Evolutionary conservation across 2,888 invertebrate species (phyloP), one percentile per base, ranked within the genome.

Genomic region (Cerastis leucographa): DNA sequence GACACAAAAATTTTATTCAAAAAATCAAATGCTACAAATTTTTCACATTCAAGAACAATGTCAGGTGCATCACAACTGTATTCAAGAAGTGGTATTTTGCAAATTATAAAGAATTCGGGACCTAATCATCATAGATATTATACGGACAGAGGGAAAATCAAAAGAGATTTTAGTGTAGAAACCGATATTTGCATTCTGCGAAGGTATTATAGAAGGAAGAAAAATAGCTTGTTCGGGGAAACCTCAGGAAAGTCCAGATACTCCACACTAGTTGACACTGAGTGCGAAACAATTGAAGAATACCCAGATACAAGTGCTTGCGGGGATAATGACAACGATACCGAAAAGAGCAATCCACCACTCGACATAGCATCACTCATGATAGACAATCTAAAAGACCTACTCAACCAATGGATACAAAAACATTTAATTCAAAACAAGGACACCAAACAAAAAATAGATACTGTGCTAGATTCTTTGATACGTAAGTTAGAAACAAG

Each of bases 131-230:
- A 89, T 12, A 81, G 84, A 0, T 90, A 91, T 64, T 91, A 91
- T 61, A 78, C 79, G 17, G 87, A 92, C 1, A 90, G 89, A 44
- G 90, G 88, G 0, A 93, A 89, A 86, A 12, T 92, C 0, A 96
- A 94, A 89, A 91, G 92, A 84, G 95, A 96, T 84, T 86, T 95
- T 0, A 94, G 96, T 72, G 86, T 95, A 12, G 96, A 95, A 90
- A 96, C 96, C 1, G 94, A 94, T 70, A 83, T 93, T 22, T 96
- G 96, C 78, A 89, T 93, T 49, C 85, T 95, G 0, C 91, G 95
- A 80, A 91, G 94, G 67, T 90, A 92, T 81, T 93, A 86, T 68
- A 95, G 89, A 88, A 91, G 74, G 19, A 94, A 92, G 81, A 91
- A 88, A 51, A 90, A 88, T n/a, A 93, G 85, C 87, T 54, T 88